Evolutionary conservation across 2,888 invertebrate species (phyloP), one percentile per base, ranked within the genome.

Genomic region (Adelognathus sp.): DNA sequence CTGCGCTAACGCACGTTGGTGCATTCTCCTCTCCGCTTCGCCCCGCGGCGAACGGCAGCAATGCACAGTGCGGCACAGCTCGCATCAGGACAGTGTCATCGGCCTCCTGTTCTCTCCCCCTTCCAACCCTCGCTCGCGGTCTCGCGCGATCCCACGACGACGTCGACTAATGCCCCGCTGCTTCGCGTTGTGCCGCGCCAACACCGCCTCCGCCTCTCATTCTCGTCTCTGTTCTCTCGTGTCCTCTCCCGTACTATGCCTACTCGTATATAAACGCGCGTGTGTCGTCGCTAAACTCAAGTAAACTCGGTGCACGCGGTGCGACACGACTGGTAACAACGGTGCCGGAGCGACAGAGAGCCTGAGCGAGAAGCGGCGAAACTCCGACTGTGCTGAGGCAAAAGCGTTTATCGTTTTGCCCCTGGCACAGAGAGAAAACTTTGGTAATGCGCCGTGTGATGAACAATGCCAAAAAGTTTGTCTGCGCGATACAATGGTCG

Each of bases 61-160:
- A n/a, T 24, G 16, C 54, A 44, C n/a, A n/a, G n/a, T n/a, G 54
- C 67, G 21, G 39, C 58, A 54, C n/a, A n/a, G 64, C 60, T 70
- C 70, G 72, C 63, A 78, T 78, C 74, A 58, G 69, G 69, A 78
- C 50, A 73, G 78, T 78, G 78, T 78, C 78, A 78, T 78, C 78
- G 78, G 78, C 78, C 78, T 78, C 70, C 74, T 46, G 70, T 64
- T 39, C 54, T 27, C 61, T 54, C 58, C 74, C 50, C 73, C 58
- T 64, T 74, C 54, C 52, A 46, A 66, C 70, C 31, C 66, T 76
- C 58, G 50, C 66, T 76, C 58, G 50, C 66, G 71, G 46, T 76
- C 52, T 64, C 44, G 73, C 44, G 73, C 69, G 73, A 78, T 73
- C 69, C 74, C 69, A 70, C 71, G 71, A 70, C 72, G 54, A 77